Conservation (phyloP, 2,797 vertebrate species). For the Ceyx erithaca region DNA sequence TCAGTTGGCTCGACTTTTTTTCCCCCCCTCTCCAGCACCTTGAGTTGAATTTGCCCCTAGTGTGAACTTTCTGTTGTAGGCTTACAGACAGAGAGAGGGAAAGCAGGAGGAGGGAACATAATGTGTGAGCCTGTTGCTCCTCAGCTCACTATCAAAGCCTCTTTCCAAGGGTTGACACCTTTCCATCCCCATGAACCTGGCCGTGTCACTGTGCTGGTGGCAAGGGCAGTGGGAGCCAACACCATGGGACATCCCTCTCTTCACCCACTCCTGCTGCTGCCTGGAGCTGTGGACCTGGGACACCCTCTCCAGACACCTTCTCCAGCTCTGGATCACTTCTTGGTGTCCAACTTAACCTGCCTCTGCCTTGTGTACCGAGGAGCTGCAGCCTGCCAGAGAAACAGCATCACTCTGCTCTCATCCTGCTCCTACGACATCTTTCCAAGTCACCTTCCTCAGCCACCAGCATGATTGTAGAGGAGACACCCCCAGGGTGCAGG, state of each 20-base stretch:
- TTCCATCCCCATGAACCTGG: neutral
- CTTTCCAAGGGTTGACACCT: neutral
- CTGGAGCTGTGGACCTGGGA: neutral
- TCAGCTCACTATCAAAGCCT: neutral
- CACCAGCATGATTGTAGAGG: fast-evolving
- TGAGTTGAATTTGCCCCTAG: neutral
- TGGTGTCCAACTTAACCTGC: neutral
- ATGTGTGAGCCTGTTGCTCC: neutral
- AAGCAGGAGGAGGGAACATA: neutral
- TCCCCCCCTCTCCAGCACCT: neutral
- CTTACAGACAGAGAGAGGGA: fast-evolving
- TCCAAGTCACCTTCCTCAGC: neutral
- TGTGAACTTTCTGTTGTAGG: neutral
- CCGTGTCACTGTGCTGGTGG: fast-evolving
- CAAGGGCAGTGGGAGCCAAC: fast-evolving
- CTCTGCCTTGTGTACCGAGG: neutral
- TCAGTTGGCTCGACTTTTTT: neutral
- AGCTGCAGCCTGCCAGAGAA: neutral
- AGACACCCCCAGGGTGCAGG: neutral
- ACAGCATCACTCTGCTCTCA: fast-evolving
- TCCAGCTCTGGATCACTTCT: neutral
- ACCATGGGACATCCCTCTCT: neutral
- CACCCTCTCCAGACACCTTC: fast-evolving
- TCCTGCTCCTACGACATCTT: fast-evolving
- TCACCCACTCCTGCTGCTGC: neutral